Evolutionary conservation across 2,888 invertebrate species (phyloP), one percentile per base, ranked within the genome.

Genomic region (Chymomyza fuscimana): DNA sequence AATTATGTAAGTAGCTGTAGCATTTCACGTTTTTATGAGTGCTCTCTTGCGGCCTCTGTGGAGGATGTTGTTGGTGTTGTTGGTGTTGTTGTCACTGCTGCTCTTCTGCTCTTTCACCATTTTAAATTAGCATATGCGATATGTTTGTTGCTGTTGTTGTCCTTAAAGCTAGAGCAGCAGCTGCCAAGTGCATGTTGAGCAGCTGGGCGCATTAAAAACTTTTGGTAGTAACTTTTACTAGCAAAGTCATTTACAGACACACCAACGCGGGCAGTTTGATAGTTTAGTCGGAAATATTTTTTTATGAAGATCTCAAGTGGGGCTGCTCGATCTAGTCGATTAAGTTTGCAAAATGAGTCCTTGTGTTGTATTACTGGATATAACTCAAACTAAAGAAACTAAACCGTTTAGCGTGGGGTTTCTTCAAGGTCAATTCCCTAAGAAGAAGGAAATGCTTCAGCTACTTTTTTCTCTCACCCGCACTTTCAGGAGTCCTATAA

Each of bases 111-210:
- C 58, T 58, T 25, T 25, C 10, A 7, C 58, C 15, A 54, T 71
- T 76, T 76, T 66, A 79, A 78, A 83, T 85, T 82, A 85, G 74
- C 83, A 80, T 84, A 79, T 68, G 71, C 58, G 15, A 58, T 10
- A 25, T 58, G 15, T 51, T 16, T 32, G 32, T 32, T 32, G 32
- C 5, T 40, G 40, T 46, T 46, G 12, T 46, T 46, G 12, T 46
- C 10, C 40, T 46, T 46, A 46, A 46, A 46, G 40, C 40, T 46
- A 10, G 40, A 46, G 40, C 40, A 46, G 40, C 40, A 46, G 40
- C 40, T 46, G 40, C 40, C 40, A 46, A 46, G 12, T 10, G 40
- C 40, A 46, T 46, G 40, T 7, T 4, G 40, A 46, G 40, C 40
- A 46, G 40, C 40, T 46, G 40, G 0, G 40, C 40, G 40, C 40